A percentile compares a stretch with the other conserved stretches of the same genome.
phyloP scores from a whole-genome alignment of 1,140 invertebrate genomes.

The Conus ventricosus region DNA sequence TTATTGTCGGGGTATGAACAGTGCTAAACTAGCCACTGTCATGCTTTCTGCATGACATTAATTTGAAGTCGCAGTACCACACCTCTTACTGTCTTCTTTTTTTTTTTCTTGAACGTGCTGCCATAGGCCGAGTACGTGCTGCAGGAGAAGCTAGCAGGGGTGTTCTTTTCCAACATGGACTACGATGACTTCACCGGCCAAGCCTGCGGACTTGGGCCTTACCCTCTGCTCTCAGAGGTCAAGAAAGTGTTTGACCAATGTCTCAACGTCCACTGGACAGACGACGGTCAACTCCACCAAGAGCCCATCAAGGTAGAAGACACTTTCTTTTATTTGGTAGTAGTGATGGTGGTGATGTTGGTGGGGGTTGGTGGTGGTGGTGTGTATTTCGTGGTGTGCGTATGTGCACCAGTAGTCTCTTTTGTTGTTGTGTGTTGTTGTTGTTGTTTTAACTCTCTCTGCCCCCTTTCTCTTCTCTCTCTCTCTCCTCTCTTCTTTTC shows the following conservation, averaged over 20 bases:
- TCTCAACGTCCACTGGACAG: not conserved
- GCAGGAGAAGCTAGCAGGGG: not conserved
- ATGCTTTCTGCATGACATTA: no score
- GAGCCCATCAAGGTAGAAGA: not conserved
- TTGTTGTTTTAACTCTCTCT: not conserved
- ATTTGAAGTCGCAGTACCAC: no score
- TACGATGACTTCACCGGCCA: not conserved
- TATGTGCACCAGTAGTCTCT: no score
- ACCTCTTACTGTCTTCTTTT: no score
- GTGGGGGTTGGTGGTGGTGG: no score
- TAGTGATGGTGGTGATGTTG: no score
- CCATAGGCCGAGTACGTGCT: not conserved
- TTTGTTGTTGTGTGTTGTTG: not conserved
- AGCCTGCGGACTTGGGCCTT: not conserved
- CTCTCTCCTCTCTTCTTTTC: no score
- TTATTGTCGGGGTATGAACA: no score
- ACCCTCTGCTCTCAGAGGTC: not conserved
- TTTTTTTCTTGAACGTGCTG: no score
- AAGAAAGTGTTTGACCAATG: not conserved
- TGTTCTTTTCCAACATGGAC: not conserved
- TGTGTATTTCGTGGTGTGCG: no score
- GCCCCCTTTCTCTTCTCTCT: no score
- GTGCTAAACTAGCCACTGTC: no score
- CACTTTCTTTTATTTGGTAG: not conserved
- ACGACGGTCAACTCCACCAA: not conserved